Evolutionary conservation across 1,140 invertebrate species (phyloP).

Genomic region (Theocolax elegans): DNA sequence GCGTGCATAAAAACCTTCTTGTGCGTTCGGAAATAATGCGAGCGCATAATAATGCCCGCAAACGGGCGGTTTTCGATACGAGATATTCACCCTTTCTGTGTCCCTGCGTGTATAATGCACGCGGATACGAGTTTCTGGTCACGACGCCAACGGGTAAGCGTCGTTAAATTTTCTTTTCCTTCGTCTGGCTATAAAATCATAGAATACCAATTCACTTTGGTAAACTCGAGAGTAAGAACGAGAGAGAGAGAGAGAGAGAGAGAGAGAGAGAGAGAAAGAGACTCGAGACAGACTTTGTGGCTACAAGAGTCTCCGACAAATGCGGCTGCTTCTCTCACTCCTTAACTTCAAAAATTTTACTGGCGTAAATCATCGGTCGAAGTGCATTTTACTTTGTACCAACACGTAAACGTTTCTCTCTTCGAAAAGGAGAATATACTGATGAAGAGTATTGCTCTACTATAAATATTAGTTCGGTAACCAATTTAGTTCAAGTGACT

Average conservation of each 20-base stretch:
- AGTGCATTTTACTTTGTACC: too few relatives aligned
- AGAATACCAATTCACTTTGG: constrained; percentile 25
- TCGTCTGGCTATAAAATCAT: constrained; percentile 3
- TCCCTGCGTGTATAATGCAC: background rate
- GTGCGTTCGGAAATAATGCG: constrained; percentile 4
- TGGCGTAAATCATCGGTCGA: too few relatives aligned
- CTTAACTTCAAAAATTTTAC: too few relatives aligned
- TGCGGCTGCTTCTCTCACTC: too few relatives aligned
- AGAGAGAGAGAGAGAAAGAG: too few relatives aligned
- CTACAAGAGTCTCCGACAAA: too few relatives aligned
- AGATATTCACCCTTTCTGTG: background rate
- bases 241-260: background rate
- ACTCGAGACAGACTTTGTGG: too few relatives aligned
- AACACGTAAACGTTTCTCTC: too few relatives aligned
- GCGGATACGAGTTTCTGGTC: background rate
- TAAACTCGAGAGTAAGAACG: background rate
- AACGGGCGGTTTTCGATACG: constrained; percentile 7
- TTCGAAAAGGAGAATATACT: too few relatives aligned
- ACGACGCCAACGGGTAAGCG: background rate
- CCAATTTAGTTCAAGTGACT: too few relatives aligned
- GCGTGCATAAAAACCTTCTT: background rate
- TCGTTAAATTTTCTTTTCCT: constrained; percentile 12
- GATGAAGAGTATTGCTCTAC: too few relatives aligned
- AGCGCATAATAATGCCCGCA: background rate
- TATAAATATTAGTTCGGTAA: too few relatives aligned